A percentile compares a stretch with the other conserved stretches of the same genome.
These are phyloP conservation scores for Yponomeuta sedellus DNA, from an alignment of 2,888 invertebrate species.

Conservation along the genomic window DNA sequence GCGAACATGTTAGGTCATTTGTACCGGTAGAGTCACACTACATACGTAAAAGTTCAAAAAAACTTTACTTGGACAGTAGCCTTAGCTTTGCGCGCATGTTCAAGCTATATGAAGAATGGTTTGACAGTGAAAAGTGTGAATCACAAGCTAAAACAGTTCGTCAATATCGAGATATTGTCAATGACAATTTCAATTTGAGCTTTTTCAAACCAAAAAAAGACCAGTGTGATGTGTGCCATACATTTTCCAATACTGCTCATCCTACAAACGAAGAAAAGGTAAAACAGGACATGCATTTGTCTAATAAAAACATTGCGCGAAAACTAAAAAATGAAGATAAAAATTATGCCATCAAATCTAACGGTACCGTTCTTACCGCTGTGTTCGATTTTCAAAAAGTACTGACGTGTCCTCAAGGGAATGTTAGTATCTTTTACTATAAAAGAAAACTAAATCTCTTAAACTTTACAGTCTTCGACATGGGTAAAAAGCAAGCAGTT, in stretches of 20 bases:
- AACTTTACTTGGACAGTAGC: conserved; percentile 20
- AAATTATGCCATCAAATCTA: conserved; percentile 6
- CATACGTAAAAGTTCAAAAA: conserved; percentile 21
- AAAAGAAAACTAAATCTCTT: conserved; percentile 24
- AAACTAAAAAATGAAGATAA: conserved; percentile 4
- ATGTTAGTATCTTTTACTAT: conserved; percentile 21
- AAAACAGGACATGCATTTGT: background rate
- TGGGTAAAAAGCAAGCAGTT: conserved; percentile 20
- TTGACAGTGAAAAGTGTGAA: conserved; percentile 13
- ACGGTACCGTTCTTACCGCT: conserved; percentile 12
- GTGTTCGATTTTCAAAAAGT: conserved; percentile 27
- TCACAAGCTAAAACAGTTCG: conserved; percentile 13
- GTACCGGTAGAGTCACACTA: too few relatives aligned
- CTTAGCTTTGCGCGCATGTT: conserved; percentile 13
- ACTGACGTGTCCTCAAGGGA: conserved; percentile 21
- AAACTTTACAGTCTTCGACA: conserved; percentile 26
- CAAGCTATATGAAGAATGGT: conserved; percentile 15
- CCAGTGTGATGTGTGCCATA: conserved; percentile 20
- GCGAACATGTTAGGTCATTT: conserved; percentile 18
- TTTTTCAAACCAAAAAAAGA: conserved; percentile 24
- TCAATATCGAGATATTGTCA: conserved; percentile 21
- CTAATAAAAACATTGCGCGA: conserved; percentile 10
- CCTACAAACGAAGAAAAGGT: conserved; percentile 15
- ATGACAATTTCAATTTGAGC: conserved; percentile 23
- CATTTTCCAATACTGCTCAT: conserved; percentile 16